Conservation (phyloP, 2,888 invertebrate genomes). For the Lepidonotus clava region DNA sequence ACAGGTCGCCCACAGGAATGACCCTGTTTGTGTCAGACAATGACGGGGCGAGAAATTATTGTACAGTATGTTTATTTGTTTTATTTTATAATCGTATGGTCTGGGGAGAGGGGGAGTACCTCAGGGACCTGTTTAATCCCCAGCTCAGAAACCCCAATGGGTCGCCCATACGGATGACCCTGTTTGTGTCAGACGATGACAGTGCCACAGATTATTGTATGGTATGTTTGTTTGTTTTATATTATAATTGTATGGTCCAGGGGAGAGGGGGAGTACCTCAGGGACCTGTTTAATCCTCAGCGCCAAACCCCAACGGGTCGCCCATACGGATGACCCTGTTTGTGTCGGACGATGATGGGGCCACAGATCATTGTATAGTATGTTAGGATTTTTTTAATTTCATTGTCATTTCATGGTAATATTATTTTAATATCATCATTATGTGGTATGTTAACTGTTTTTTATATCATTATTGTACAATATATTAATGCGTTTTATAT, state of each 20-base stretch:
- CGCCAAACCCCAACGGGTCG: too few relatives aligned
- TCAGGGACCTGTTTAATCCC: not conserved
- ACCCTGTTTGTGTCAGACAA: conserved; percentile 33
- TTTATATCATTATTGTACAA: too few relatives aligned
- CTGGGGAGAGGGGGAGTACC: not conserved
- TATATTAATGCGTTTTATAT: too few relatives aligned
- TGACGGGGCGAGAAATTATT: conserved; percentile 3
- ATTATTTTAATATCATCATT: not conserved
- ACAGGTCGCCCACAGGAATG: not conserved
- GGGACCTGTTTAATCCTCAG: too few relatives aligned
- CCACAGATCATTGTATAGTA: too few relatives aligned
- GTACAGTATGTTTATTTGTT: conserved; percentile 6
- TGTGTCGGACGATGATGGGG: too few relatives aligned
- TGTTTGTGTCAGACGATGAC: conserved; percentile 37
- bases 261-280: too few relatives aligned
- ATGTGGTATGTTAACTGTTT: too few relatives aligned
- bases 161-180: not conserved
- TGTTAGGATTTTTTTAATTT: not conserved
- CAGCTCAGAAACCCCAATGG: conserved; percentile 22
- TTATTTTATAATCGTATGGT: too few relatives aligned
- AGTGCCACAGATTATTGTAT: conserved; percentile 12
- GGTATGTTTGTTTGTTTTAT: not conserved
- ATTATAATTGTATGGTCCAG: too few relatives aligned
- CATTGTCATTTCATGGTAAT: not conserved
- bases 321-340: too few relatives aligned